Evolutionary conservation across 92 coral and sea anemone species (phyloP).

Genomic region (Porites lobata): DNA sequence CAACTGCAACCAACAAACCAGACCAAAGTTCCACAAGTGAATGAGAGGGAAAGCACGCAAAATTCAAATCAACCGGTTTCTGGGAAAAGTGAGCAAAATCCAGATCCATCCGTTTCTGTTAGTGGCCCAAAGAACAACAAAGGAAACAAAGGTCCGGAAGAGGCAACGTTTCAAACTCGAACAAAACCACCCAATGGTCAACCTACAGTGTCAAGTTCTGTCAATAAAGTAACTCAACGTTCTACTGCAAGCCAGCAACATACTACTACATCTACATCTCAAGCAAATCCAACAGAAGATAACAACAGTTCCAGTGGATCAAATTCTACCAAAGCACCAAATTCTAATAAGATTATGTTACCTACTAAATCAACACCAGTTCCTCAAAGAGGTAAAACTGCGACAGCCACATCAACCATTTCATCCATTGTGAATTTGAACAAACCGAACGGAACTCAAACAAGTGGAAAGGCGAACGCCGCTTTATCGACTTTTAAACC

Average conservation of each 20-base stretch:
- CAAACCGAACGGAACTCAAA: not conserved
- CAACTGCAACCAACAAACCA: not conserved
- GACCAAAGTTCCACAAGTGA: not conserved
- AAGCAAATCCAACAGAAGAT: not conserved
- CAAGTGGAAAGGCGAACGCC: not conserved
- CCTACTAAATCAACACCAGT: not conserved
- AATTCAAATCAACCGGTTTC: not conserved
- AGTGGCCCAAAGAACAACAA: not conserved
- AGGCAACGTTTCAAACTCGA: not conserved
- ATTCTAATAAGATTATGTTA: not conserved
- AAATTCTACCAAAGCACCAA: not conserved
- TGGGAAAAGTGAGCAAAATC: not conserved
- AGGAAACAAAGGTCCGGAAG: not conserved
- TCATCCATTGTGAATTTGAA: not conserved
- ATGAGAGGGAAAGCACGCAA: not conserved
- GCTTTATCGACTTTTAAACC: not conserved
- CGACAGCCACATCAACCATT: not conserved
- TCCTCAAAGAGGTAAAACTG: not conserved
- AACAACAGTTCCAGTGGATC: not conserved
- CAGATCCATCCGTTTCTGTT: not conserved
- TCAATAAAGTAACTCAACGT: not conserved
- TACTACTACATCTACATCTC: not conserved
- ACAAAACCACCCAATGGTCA: slow-evolving; percentile 5
- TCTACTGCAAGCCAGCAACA: not conserved
- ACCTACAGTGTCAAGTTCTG: not conserved